Base-by-base conservation (phyloP, 2,888 invertebrate genomes). In the Andrena praecox region DNA sequence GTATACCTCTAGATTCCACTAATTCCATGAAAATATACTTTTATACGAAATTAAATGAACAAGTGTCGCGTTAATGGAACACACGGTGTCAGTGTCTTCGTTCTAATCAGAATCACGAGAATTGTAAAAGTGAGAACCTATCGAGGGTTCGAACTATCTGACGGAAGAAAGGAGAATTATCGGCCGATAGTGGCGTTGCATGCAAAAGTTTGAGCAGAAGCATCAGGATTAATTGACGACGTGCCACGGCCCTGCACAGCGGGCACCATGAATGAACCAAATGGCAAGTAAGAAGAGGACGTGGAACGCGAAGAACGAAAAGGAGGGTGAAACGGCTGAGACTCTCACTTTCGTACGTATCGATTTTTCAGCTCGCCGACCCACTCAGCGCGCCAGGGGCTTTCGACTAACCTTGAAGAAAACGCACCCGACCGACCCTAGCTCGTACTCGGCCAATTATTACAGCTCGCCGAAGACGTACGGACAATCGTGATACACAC, bases 301-400 rank as follows among this genome's bases (percentile, higher is more conserved):
- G 85, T 80, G 78, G 71, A 77, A 81, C 85, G 74, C 56, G 77
- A 82, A 82, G 86, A 87, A 89, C 85, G 84, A 87, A 89, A 87
- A 86, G 87, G 89, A 88, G 85, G 85, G 88, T 81, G 83, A 69
- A 87, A 80, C 86, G 77, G 85, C 85, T 81, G 85, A 83, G 86
- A 91, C 91, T 91, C 89, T 90, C 89, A 88, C 91, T 91, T 91
- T 91, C 92, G 86, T 91, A 90, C 80, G 86, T 93, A 93, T 93
- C 93, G 93, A 93, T 93, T 93, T 93, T 93, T 93, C 90, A 88
- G 87, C 85, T 77, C 88, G 82, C 86, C 92, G 90, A 91, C 90
- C 90, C 86, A 91, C 88, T 90, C 90, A 87, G 82, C 82, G 82
- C 82, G 84, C 71, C 84, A 48, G 70, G 66, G 82, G 88, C 87